Conservation (phyloP, 2,888 invertebrate genomes). For the Ennomos erosarius region DNA sequence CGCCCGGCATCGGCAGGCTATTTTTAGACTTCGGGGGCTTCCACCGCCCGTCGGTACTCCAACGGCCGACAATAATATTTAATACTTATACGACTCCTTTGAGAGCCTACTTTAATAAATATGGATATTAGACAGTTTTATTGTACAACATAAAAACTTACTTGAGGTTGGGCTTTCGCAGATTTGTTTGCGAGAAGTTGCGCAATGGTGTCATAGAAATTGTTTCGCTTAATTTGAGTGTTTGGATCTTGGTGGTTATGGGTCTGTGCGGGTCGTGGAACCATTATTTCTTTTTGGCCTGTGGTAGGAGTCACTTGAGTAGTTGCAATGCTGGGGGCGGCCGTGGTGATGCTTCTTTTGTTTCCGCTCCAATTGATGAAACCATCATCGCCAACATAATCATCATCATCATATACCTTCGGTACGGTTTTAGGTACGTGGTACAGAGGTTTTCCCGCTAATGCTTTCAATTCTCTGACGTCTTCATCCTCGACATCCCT, state of each 20-base stretch:
- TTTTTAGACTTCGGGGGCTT: constrained; percentile 78
- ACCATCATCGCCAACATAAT: constrained; percentile 78
- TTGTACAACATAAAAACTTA: constrained; percentile 67
- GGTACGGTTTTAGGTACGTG: constrained; percentile 78
- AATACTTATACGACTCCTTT: constrained; percentile 33
- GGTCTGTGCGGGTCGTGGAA: constrained; percentile 85
- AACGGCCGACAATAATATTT: constrained; percentile 35
- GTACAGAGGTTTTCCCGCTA: constrained; percentile 83
- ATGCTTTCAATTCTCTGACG: constrained; percentile 87
- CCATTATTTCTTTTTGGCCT: constrained; percentile 88
- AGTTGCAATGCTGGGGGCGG: constrained; percentile 60
- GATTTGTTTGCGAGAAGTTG: constrained; percentile 77
- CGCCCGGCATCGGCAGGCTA: constrained; percentile 71
- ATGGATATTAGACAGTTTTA: constrained; percentile 32
- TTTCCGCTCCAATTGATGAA: constrained; percentile 82
- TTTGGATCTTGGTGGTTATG: constrained; percentile 65
- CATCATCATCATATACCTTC: constrained; percentile 70
- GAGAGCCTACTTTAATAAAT: constrained; percentile 37
- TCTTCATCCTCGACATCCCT: constrained; percentile 86
- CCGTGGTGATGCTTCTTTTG: constrained; percentile 76
- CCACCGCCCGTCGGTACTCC: constrained; percentile 57
- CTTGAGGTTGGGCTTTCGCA: constrained; percentile 82
- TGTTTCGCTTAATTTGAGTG: constrained; percentile 57
- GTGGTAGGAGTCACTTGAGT: constrained; percentile 48
- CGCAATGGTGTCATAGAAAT: constrained; percentile 82